Conservation (phyloP, 92 coral and sea anemone species). For the Zoanthus gigantus region DNA sequence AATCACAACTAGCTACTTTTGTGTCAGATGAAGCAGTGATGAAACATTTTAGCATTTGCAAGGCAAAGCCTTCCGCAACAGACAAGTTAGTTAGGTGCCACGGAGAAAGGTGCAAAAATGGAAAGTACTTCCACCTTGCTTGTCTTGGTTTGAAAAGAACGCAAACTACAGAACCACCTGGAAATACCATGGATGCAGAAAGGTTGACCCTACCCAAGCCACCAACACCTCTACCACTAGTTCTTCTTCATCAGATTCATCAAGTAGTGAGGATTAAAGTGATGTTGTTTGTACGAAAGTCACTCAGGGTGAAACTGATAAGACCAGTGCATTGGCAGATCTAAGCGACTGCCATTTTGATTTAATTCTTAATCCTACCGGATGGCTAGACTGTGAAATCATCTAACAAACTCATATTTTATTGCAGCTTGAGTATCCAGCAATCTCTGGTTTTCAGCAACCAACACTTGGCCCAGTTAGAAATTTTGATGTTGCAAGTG, state of each 20-base stretch:
- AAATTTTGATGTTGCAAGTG: conserved; percentile 60
- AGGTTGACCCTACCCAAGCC: conserved; percentile 16
- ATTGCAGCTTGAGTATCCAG: conserved; percentile 58
- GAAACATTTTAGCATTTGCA: not conserved
- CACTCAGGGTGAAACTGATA: conserved; percentile 30
- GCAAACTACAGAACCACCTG: conserved; percentile 69
- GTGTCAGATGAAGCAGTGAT: not conserved
- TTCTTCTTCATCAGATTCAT: conserved; percentile 8
- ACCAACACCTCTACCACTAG: not conserved
- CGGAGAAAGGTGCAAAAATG: conserved; percentile 46
- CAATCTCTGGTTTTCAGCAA: conserved; percentile 65
- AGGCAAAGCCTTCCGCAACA: conserved; percentile 28
- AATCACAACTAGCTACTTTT: not conserved
- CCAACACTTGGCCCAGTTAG: conserved; percentile 65
- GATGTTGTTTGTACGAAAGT: conserved; percentile 31
- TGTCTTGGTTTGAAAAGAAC: conserved; percentile 54
- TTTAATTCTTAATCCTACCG: conserved; percentile 51
- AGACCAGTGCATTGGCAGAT: conserved; percentile 48
- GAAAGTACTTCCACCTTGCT: conserved; percentile 50
- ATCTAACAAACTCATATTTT: conserved; percentile 56
- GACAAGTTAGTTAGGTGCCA: conserved; percentile 66
- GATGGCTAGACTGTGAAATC: conserved; percentile 69
- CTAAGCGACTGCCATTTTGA: conserved; percentile 53
- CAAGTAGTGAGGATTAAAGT: conserved; percentile 44
- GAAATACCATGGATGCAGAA: conserved; percentile 53